These are phyloP conservation scores for Tetragnatha versicolor DNA, from an alignment of 1,140 invertebrate genomes.

Conservation along the genomic window DNA sequence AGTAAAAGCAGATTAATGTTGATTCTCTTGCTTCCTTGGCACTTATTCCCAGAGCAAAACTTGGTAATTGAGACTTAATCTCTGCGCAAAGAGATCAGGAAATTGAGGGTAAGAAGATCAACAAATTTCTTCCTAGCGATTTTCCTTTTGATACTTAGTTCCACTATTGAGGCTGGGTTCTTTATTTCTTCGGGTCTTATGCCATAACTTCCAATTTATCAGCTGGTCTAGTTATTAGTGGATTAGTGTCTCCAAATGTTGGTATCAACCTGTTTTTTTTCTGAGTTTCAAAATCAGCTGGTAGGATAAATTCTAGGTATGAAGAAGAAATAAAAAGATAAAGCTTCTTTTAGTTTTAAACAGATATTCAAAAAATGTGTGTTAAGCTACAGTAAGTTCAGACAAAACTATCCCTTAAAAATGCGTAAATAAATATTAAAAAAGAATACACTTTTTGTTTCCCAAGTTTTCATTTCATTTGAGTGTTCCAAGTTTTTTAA, in stretches of 20 bases:
- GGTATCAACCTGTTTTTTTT: background rate
- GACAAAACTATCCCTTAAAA: background rate
- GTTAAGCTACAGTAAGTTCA: background rate
- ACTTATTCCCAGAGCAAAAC: background rate
- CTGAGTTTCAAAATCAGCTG: background rate
- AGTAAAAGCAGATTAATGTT: too few relatives aligned
- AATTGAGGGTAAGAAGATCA: constrained; percentile 1
- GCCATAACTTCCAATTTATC: background rate
- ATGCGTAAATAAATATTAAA: background rate
- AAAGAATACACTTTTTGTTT: too few relatives aligned
- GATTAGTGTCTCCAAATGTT: background rate
- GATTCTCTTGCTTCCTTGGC: background rate
- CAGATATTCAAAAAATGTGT: background rate
- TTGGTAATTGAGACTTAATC: background rate
- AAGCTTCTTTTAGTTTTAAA: background rate
- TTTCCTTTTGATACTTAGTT: background rate
- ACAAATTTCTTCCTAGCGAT: background rate
- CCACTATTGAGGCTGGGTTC: background rate
- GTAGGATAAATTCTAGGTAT: background rate
- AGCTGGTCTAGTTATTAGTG: background rate
- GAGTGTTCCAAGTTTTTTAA: too few relatives aligned
- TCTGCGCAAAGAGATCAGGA: background rate
- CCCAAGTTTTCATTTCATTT: too few relatives aligned
- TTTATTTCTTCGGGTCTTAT: background rate
- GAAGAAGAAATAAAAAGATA: background rate